Base-by-base conservation (phyloP, 1,140 invertebrate genomes). In the Hyles euphorbiae region DNA sequence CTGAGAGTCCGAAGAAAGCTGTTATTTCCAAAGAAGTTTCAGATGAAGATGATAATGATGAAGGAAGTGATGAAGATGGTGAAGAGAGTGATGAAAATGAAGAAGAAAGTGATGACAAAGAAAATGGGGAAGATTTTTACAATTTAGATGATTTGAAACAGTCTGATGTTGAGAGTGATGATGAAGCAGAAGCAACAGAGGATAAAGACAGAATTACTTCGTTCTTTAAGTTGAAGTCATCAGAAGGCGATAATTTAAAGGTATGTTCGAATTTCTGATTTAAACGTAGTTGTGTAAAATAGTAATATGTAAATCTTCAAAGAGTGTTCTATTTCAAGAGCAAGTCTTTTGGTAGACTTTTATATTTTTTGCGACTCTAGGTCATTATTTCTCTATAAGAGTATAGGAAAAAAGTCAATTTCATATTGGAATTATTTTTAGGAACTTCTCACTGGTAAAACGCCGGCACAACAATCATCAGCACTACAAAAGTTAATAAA, bases 401-500 rank as follows among this genome's bases (percentile, higher is more conserved):
- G 34, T 32, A n/a, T 9, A 46, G 0, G 22, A 11, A 53, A 40
- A 40, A 40, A 40, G n/a, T n/a, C n/a, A n/a, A 48, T 2, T 5
- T 48, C 4, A 7, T 56, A 54, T 32, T 57, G 61, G 51, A 54
- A 56, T 72, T 68, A 51, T 61, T 86, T 78, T 34, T 78, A 93
- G 75, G 83, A 92, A 68, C 70, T 95, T 48, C 78, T 98, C 43
- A 74, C 90, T 50, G 87, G 91, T 32, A 91, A 93, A 60, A 89
- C 89, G 43, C 83, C 91, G 6, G 81, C 91, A 5, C 91, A 95
- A 64, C 94, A 96, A 65, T 84, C 91, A 3, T 89, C 92, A 5
- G 93, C 97, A 7, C 70, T 98, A 53, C 93, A 96, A 67, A 91
- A 96, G 70, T 93, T 98, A 66, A 94, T 97, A 48, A 96, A 96